phyloP scores from a whole-genome alignment of 2,797 vertebrate species.

The Thalassophryne amazonica region DNA sequence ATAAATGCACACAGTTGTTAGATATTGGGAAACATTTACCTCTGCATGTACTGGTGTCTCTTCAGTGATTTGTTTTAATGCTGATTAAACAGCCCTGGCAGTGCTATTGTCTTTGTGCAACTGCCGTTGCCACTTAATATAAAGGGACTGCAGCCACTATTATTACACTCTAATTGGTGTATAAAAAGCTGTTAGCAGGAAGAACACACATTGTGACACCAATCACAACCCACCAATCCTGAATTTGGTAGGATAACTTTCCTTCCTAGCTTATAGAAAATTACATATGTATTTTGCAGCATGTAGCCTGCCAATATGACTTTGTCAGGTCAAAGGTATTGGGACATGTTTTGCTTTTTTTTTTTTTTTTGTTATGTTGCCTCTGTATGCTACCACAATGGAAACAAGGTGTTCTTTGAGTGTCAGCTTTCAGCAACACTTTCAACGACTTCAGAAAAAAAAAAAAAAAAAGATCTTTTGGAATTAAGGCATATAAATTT shows the following conservation, averaged over 20 bases:
- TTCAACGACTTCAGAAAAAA: no score
- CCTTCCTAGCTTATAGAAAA: neutral
- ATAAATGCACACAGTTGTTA: slow-evolving; percentile 47
- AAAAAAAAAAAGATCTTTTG: no score
- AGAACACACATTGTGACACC: slow-evolving; percentile 22
- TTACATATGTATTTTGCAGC: no score
- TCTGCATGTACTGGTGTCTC: slow-evolving; percentile 33
- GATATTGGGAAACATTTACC: slow-evolving; percentile 28
- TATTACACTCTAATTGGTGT: slow-evolving; percentile 30
- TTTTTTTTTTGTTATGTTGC: no score
- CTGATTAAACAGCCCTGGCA: slow-evolving; percentile 47
- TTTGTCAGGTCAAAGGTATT: no score
- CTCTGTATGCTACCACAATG: no score
- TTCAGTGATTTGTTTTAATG: slow-evolving; percentile 7
- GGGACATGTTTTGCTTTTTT: no score
- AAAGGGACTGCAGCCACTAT: slow-evolving; percentile 39
- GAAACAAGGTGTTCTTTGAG: no score
- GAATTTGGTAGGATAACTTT: no score
- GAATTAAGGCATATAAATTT: no score
- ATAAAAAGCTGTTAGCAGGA: slow-evolving; percentile 20
- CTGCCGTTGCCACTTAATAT: slow-evolving; percentile 39
- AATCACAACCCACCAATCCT: slow-evolving; percentile 7
- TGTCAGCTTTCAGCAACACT: no score
- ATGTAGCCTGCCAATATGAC: no score
- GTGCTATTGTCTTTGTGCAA: slow-evolving; percentile 43